These are phyloP conservation scores for Ceyx erithaca DNA, from an alignment of 2,797 vertebrate species.

Conservation along the genomic window DNA sequence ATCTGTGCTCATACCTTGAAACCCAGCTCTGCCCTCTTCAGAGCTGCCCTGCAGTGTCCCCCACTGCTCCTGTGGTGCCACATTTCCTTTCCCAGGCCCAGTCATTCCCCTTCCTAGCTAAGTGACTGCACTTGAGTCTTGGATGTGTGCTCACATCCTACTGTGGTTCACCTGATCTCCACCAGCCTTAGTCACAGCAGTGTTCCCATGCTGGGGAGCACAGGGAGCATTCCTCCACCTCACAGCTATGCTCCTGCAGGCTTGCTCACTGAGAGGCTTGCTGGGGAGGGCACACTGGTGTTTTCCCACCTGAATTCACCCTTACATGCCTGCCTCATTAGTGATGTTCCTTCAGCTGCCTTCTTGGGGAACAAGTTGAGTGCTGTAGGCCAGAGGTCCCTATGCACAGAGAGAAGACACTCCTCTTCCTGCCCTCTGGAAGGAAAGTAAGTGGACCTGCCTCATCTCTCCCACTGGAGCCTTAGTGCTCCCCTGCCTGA, in stretches of 20 bases:
- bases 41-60: background rate
- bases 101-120: background rate
- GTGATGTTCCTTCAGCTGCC: background rate
- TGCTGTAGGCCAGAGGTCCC: background rate
- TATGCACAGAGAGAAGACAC: background rate
- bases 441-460: background rate
- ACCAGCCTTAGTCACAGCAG: background rate
- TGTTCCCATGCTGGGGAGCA: background rate
- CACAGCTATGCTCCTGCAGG: background rate
- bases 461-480: background rate
- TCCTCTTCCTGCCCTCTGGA: background rate
- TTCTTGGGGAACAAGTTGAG: background rate
- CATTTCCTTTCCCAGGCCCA: background rate
- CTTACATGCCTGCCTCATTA: background rate
- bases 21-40: background rate
- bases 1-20: background rate
- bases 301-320: background rate
- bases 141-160: accelerated
- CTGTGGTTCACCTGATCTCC: background rate
- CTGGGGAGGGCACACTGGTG: background rate
- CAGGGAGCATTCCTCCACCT: background rate
- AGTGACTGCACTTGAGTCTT: background rate
- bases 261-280: background rate
- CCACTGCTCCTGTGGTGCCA: background rate
- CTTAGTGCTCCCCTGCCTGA: background rate